These are phyloP conservation scores for Orestias chungarensis DNA, from an alignment of 2,797 vertebrate genomes.

Conservation along the genomic window DNA sequence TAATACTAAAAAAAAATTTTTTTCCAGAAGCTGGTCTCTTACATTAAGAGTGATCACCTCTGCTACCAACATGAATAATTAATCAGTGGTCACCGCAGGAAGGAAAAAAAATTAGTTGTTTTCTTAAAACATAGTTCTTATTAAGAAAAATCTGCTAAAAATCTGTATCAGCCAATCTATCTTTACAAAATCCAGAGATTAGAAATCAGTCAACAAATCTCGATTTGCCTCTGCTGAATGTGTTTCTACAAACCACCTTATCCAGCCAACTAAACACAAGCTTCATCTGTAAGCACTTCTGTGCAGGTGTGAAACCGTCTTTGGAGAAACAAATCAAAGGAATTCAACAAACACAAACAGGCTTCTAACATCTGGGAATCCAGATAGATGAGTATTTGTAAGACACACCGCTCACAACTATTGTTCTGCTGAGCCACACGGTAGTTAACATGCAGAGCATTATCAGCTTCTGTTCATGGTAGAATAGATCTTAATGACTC, in stretches of 20 bases:
- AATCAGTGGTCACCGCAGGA: too few species aligned
- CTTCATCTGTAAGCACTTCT: background rate
- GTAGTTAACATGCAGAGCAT: background rate
- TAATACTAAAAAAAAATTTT: background rate
- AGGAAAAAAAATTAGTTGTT: background rate
- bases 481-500: background rate
- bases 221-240: background rate
- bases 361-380: slow-evolving; percentile 1
- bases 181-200: too few species aligned
- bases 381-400: background rate
- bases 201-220: background rate
- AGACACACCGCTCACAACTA: background rate
- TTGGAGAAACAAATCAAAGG: background rate
- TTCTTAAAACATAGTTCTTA: background rate
- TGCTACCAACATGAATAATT: too few species aligned
- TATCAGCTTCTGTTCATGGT: background rate
- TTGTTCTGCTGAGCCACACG: background rate
- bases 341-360: slow-evolving; percentile 4
- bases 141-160: background rate
- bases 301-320: background rate
- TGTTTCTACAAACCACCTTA: background rate
- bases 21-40: background rate
- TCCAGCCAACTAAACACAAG: background rate
- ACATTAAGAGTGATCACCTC: background rate
- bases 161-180: too few species aligned